A percentile compares a stretch with the other conserved stretches of the same genome.
Conservation (phyloP, 2,797 vertebrate species). For the Crenichthys baileyi region DNA sequence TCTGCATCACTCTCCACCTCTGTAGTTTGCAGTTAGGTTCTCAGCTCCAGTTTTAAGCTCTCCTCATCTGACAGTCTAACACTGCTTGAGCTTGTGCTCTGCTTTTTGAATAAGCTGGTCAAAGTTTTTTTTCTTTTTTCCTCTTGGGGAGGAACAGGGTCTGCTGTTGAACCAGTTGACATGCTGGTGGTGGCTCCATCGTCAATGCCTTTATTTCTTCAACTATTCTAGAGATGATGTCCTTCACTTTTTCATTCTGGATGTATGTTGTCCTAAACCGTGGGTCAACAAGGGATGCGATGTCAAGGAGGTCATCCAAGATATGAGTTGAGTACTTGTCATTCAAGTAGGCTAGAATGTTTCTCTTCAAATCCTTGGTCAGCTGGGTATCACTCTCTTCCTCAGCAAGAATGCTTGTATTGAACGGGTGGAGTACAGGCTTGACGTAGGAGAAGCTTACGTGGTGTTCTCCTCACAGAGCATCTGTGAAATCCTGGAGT, state of each 20-base stretch:
- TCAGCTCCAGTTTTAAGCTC: neutral
- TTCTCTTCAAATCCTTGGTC: too few species aligned
- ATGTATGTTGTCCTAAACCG: neutral
- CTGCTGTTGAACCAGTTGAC: neutral
- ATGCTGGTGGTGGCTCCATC: neutral
- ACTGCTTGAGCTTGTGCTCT: neutral
- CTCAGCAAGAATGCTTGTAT: neutral
- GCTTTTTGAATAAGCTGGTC: neutral
- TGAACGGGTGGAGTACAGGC: neutral
- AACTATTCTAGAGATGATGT: neutral
- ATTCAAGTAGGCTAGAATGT: too few species aligned
- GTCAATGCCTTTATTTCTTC: neutral
- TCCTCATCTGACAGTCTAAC: neutral
- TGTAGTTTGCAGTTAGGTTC: neutral
- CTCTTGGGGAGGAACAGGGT: neutral
- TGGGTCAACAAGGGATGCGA: neutral
- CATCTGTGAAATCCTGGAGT: neutral
- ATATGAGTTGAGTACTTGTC: too few species aligned
- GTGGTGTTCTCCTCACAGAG: neutral
- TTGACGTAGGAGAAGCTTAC: neutral
- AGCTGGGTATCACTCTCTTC: neutral
- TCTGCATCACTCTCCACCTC: neutral
- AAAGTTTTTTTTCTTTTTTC: neutral
- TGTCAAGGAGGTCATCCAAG: too few species aligned
- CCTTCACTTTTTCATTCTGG: neutral